phyloP scores from a whole-genome alignment of 37 sponge, comb jelly and placozoan species.

The Beroe ovata region DNA sequence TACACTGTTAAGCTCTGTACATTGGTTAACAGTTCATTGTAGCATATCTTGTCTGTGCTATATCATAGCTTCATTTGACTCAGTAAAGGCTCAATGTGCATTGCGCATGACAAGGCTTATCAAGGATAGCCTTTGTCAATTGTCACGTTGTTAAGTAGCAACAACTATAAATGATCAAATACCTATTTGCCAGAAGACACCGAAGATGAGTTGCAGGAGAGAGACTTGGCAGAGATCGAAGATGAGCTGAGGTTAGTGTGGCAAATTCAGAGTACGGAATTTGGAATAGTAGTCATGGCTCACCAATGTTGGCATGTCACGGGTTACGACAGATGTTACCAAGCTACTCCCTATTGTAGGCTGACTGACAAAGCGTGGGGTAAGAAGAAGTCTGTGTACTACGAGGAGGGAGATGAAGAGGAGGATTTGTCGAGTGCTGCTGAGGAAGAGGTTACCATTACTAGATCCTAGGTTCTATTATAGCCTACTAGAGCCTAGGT shows the following conservation, averaged over 20 bases:
- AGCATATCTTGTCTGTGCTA: too few species aligned
- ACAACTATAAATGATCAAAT: too few species aligned
- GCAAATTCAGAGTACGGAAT: too few species aligned
- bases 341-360: neutral
- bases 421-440: constrained; percentile 71
- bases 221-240: constrained; percentile 36
- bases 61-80: too few species aligned
- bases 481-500: neutral
- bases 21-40: too few species aligned
- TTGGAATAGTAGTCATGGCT: too few species aligned
- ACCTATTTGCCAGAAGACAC: neutral
- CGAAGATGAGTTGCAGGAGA: constrained; percentile 9
- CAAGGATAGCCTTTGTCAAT: too few species aligned
- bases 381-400: constrained; percentile 72
- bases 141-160: too few species aligned
- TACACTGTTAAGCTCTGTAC: too few species aligned
- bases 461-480: neutral
- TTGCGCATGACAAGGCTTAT: too few species aligned
- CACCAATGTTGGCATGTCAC: too few species aligned
- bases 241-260: constrained; percentile 43
- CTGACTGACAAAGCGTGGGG: constrained; percentile 77
- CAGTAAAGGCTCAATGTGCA: too few species aligned
- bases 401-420: constrained; percentile 74
- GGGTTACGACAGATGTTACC: neutral
- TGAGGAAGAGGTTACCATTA: constrained; percentile 65